Conservation (phyloP, 2,888 invertebrate genomes). For the Pseudanteris insignis region DNA sequence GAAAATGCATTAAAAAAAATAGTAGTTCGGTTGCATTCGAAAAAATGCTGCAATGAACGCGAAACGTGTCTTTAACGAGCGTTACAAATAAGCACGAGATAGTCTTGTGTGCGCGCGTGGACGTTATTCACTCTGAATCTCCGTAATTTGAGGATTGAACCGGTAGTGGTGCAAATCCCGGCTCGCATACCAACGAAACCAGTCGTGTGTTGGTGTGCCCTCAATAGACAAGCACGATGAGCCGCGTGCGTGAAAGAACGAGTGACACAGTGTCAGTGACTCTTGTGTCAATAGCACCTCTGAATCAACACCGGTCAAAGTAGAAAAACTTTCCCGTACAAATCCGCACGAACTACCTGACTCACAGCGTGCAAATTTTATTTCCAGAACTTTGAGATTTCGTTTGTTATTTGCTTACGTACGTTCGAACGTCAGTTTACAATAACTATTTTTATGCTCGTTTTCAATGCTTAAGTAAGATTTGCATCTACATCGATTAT, state of each 20-base stretch:
- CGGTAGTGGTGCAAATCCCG: no score
- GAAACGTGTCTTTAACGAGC: no score
- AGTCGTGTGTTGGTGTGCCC: constrained; percentile 29
- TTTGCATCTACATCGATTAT: no score
- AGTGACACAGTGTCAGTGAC: constrained; percentile 35
- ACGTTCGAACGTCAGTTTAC: no score
- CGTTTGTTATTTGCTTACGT: constrained; percentile 12
- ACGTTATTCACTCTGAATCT: constrained; percentile 10
- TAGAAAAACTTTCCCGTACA: constrained; percentile 31
- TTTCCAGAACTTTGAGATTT: constrained; percentile 5
- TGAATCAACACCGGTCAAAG: constrained; percentile 38
- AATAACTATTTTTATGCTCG: no score
- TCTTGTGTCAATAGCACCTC: constrained; percentile 40
- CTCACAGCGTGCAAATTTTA: constrained; percentile 21
- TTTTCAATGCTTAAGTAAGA: no score
- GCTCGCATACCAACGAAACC: constrained; percentile 5
- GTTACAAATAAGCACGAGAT: no score
- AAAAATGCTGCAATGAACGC: no score
- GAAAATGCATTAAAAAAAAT: no score
- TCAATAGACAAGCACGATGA: constrained; percentile 28
- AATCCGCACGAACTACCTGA: constrained; percentile 11
- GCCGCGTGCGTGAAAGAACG: constrained; percentile 40
- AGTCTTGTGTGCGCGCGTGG: no score
- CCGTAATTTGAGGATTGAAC: constrained; percentile 29
- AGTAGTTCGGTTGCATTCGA: no score